phyloP scores from a whole-genome alignment of 2,888 invertebrate species.

The Listrodromus nycthemerus region DNA sequence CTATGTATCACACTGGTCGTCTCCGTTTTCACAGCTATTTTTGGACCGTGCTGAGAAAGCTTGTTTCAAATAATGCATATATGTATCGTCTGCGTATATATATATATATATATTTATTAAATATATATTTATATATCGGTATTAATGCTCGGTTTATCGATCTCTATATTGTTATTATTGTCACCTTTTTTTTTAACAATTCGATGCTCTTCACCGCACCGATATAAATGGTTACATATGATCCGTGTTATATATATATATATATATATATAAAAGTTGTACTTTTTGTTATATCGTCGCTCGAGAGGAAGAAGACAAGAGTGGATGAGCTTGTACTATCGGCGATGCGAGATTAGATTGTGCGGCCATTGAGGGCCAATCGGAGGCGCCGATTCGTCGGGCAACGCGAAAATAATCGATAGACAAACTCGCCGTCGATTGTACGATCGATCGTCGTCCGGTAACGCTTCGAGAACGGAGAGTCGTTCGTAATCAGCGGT shows the following conservation, averaged over 20 bases:
- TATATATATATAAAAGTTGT: neutral
- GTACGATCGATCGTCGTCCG: neutral
- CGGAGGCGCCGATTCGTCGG: conserved; percentile 77
- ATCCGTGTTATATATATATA: neutral
- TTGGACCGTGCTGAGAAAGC: conserved; percentile 39
- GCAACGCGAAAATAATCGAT: conserved; percentile 50
- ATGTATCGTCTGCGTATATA: neutral
- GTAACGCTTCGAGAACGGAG: neutral
- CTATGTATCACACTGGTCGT: conserved; percentile 1
- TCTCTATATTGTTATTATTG: neutral
- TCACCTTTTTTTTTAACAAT: conserved; percentile 3
- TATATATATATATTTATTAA: neutral
- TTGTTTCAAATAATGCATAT: conserved; percentile 29
- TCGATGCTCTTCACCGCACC: conserved; percentile 36
- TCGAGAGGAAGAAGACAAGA: conserved; percentile 44
- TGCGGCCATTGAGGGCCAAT: conserved; percentile 69
- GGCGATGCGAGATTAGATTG: conserved; percentile 79
- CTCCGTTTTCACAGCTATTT: conserved; percentile 44
- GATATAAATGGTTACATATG: conserved; percentile 31
- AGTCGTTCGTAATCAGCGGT: neutral
- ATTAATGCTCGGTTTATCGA: conserved; percentile 23
- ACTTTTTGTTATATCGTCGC: conserved; percentile 31
- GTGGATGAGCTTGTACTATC: conserved; percentile 67
- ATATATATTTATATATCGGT: neutral
- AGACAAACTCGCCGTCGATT: neutral